These are phyloP conservation scores for Mimumesa dahlbomi DNA, from an alignment of 2,888 invertebrate genomes.

Conservation along the genomic window DNA sequence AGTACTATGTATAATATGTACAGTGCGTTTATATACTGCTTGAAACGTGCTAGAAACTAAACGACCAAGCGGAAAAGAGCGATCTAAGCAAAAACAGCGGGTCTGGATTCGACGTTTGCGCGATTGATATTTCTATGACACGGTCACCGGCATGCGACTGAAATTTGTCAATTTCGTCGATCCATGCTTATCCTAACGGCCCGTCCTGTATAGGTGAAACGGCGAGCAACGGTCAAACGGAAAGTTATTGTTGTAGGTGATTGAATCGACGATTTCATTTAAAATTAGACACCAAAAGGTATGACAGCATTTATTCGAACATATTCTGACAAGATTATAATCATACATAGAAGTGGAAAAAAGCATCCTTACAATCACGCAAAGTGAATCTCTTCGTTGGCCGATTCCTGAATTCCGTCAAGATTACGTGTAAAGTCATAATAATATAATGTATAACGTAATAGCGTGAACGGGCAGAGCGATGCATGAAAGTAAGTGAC, in stretches of 20 bases:
- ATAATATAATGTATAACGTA: constrained; percentile 29
- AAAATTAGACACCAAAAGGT: constrained; percentile 43
- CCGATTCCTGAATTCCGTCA: constrained; percentile 37
- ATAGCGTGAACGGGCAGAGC: constrained; percentile 33
- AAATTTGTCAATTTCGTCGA: too few relatives aligned
- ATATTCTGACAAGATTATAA: too few relatives aligned
- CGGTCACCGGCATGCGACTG: too few relatives aligned
- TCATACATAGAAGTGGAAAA: constrained; percentile 52
- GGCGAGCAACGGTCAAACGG: too few relatives aligned
- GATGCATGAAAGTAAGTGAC: constrained; percentile 41
- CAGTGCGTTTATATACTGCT: constrained; percentile 23
- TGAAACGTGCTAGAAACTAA: neutral
- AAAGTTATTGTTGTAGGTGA: too few relatives aligned
- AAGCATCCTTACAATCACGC: constrained; percentile 25
- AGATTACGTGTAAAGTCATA: constrained; percentile 31
- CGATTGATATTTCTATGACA: constrained; percentile 11
- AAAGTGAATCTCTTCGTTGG: constrained; percentile 32
- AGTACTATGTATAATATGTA: constrained; percentile 23
- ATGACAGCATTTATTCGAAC: constrained; percentile 49
- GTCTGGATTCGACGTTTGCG: constrained; percentile 15
- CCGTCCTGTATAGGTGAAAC: too few relatives aligned
- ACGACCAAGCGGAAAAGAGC: neutral
- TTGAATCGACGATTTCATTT: constrained; percentile 12
- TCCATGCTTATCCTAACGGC: too few relatives aligned
- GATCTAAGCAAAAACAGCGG: constrained; percentile 1